Conservation (phyloP, 2,797 vertebrate genomes). For the Labroides dimidiatus region DNA sequence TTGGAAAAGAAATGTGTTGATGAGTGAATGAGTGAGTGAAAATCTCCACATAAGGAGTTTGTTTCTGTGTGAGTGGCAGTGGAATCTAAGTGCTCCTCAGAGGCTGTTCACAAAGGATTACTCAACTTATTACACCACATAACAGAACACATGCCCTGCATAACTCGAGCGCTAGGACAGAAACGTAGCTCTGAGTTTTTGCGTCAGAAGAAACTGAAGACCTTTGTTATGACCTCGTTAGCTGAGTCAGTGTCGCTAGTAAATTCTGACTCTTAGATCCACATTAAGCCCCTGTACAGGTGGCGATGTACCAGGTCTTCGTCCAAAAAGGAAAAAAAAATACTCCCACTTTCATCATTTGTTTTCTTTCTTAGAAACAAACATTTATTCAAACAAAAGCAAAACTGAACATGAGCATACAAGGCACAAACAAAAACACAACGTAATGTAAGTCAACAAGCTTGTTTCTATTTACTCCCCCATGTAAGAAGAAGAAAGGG, state of each 20-base stretch:
- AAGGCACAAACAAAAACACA: constrained; percentile 10
- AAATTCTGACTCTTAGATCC: constrained; percentile 30
- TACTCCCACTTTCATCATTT: background rate
- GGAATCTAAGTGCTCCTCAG: constrained; percentile 23
- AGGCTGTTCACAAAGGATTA: constrained; percentile 12
- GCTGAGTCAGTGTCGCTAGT: constrained; percentile 37
- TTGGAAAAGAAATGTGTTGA: no score
- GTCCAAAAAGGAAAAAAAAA: no score
- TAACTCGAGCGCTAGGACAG: constrained; percentile 1
- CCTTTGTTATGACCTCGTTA: constrained; percentile 41
- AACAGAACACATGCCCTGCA: constrained; percentile 1
- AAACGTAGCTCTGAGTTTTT: constrained; percentile 1
- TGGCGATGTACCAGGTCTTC: no score
- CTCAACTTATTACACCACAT: constrained; percentile 1
- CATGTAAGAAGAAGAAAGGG: constrained; percentile 80
- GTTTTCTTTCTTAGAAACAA: background rate
- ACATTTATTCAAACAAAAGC: constrained; percentile 9
- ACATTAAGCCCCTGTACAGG: no score
- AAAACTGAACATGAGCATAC: background rate
- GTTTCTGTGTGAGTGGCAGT: background rate
- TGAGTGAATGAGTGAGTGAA: no score
- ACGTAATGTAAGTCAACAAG: background rate
- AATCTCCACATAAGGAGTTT: background rate
- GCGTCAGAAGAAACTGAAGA: constrained; percentile 43
- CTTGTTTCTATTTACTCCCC: constrained; percentile 31